A percentile compares a stretch with the other conserved stretches of the same genome.
These are phyloP conservation scores for Troides helena DNA, from an alignment of 2,888 invertebrate species.

Conservation along the genomic window DNA sequence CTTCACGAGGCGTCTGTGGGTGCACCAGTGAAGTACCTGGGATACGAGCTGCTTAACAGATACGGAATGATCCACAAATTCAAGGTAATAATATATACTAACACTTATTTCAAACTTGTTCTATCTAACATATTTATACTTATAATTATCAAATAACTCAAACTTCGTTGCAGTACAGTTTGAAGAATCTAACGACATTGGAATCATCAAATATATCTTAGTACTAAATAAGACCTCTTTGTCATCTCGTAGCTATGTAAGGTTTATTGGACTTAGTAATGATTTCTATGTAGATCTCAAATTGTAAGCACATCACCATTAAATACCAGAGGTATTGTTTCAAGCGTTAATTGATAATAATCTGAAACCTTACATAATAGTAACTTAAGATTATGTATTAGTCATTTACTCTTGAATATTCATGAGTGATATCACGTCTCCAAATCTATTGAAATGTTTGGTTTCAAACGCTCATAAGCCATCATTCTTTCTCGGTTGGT, in stretches of 20 bases:
- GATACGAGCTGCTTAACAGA: conserved; percentile 95
- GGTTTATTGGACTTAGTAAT: too few species aligned
- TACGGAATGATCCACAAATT: conserved; percentile 98
- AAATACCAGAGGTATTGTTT: not conserved
- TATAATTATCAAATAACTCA: too few species aligned
- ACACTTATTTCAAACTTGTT: too few species aligned
- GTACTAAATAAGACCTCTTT: too few species aligned
- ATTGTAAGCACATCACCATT: not conserved
- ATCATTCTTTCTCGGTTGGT: not conserved
- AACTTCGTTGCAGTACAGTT: too few species aligned
- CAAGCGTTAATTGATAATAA: not conserved
- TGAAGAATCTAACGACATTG: too few species aligned
- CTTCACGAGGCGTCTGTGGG: conserved; percentile 92
- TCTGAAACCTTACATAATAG: not conserved
- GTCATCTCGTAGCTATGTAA: too few species aligned
- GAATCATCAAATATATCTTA: too few species aligned
- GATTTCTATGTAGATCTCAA: not conserved
- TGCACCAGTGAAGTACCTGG: conserved; percentile 94
- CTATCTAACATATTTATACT: too few species aligned
- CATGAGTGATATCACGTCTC: not conserved
- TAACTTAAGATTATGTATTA: not conserved
- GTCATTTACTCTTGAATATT: not conserved
- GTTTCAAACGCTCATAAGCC: not conserved
- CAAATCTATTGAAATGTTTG: not conserved
- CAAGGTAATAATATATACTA: conserved; percentile 79